Evolutionary conservation across 2,888 invertebrate species (phyloP), one percentile per base, ranked within the genome.

Genomic region (Taphrorychus bicolor): DNA sequence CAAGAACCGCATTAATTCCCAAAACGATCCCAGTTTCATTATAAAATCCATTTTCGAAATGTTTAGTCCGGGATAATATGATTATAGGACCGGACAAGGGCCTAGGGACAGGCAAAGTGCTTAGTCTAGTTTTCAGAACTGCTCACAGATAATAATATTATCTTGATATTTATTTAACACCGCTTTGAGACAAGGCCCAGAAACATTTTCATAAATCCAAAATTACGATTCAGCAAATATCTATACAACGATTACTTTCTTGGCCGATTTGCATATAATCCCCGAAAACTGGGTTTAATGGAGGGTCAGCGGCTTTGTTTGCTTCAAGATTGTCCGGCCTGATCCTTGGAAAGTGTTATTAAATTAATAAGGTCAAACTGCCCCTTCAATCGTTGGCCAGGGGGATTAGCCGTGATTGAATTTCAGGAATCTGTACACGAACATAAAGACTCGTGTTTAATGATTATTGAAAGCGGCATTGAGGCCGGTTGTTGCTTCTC

Each of bases 41-140:
- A 22, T 42, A 32, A 61, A 42, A 61, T 61, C 41, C 53, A 61
- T 61, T 61, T 61, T 16, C 17, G 16, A 41, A 53, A 53, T 61
- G 42, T 21, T n/a, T n/a, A 41, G 18, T 53, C 45, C 22, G 22
- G 64, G 64, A 64, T 64, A 49, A 58, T 42, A 64, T 19, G 64
- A 52, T 52, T 40, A 64, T 21, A 64, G 48, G 16, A 17, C 42
- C 52, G 58, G 52, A 64, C 58, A 64, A 51, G 64, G 58, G 52
- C 57, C 58, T 58, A 51, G 64, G 64, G 64, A 58, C 56, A 51
- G 49, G 23, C 32, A 42, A 64, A 64, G 58, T 64, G 64, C 64
- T 64, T 57, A 64, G 57, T 64, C 64, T 64, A 58, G 57, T 58
- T 54, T 57, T 49, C 18, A 14, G 45, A 18, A 9, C n/a, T n/a